Evolutionary conservation across 2,888 invertebrate species (phyloP), one percentile per base, ranked within the genome.

Genomic region (Caenorhabditis japonica): DNA sequence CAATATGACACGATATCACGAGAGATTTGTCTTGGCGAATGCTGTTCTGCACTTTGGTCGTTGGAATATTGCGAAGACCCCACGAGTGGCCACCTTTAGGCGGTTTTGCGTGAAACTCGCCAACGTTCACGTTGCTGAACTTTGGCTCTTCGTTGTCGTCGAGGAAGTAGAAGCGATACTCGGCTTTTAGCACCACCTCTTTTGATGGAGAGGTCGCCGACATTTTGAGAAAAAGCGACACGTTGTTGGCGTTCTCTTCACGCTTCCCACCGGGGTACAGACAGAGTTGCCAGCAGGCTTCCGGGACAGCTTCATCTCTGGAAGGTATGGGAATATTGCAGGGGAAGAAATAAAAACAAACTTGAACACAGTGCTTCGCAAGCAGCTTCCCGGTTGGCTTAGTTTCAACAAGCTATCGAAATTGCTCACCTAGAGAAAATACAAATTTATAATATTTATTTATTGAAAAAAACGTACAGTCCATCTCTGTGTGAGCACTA

Each of bases 101-200:
- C 23, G 87, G 87, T 68, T 87, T 87, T 3, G 87, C 87, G 56
- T 88, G 87, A 70, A 87, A 87, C 23, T 87, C 87, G 30, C 87
- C 87, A 33, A 87, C 84, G 66, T 87, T 87, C 4, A 87, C 85
- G 61, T 87, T 88, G 49, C 77, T 77, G 71, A 87, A 87, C 17
- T 81, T 76, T 2, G 84, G 76, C 30, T 79, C 74, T 13, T 83
- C 85, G n/a, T 66, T 61, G 58, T 87, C 87, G 70, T 85, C 86
- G 44, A 87, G 56, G 66, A 87, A 87, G 53, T 83, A 86, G 74
- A 87, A 88, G 8, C 84, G 79, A 62, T 87, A 87, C 58, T 87
- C 87, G n/a, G 87, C 87, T 43, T 86, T 87, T 13, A 87, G 79
- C 19, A 84, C 77, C 23, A 87, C 84, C 76, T 87, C 87, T 70